These are phyloP conservation scores for Pharmacophagus antenor DNA, from an alignment of 2,888 invertebrate species.

Conservation along the genomic window DNA sequence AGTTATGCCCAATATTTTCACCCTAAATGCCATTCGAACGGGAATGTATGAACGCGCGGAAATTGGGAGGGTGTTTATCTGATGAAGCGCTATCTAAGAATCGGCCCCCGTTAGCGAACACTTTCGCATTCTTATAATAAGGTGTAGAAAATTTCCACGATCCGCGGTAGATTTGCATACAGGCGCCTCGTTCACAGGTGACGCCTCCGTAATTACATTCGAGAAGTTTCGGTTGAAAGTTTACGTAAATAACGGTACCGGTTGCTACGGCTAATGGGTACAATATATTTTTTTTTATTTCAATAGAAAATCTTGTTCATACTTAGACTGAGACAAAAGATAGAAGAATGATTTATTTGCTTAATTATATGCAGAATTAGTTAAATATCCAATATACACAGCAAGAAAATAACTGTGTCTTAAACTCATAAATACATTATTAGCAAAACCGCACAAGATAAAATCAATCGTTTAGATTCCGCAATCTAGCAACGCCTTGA, in stretches of 20 bases:
- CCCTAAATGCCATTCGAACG: constrained; percentile 71
- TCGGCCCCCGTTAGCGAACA: constrained; percentile 47
- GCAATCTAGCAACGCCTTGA: constrained; percentile 47
- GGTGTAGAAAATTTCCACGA: constrained; percentile 71
- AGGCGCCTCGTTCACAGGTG: constrained; percentile 69
- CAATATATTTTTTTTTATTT: constrained; percentile 9
- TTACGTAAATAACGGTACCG: constrained; percentile 60
- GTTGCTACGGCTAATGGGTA: constrained; percentile 43
- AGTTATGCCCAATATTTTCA: constrained; percentile 75
- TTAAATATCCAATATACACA: not conserved
- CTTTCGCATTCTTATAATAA: constrained; percentile 69
- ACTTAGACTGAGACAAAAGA: too few species aligned
- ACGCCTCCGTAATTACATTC: constrained; percentile 74
- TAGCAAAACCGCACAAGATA: constrained; percentile 3
- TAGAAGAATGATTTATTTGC: too few species aligned
- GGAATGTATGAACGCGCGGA: constrained; percentile 65
- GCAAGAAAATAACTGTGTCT: not conserved
- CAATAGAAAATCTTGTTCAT: not conserved
- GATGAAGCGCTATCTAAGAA: constrained; percentile 63
- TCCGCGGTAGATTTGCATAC: constrained; percentile 67
- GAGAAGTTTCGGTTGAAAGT: constrained; percentile 62
- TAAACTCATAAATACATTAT: constrained; percentile 7
- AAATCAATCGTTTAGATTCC: constrained; percentile 15
- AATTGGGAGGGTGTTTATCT: constrained; percentile 76
- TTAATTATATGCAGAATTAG: too few species aligned